Percentiles rank a stretch among this genome's conserved stretches.
Conservation (phyloP, 1,140 invertebrate genomes). For the Heliconius himera region DNA sequence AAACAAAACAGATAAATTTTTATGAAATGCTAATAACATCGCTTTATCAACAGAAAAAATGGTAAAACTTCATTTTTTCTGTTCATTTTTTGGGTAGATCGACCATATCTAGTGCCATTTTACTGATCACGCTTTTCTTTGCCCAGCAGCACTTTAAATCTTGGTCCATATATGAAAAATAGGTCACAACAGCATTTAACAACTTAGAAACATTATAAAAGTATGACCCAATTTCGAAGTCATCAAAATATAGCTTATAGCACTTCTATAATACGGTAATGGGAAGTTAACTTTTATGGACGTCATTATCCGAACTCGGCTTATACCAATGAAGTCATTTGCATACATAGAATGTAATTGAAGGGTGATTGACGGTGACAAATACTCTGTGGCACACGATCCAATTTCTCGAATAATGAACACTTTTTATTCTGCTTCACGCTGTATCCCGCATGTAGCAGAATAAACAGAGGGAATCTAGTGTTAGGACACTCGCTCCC, state of each 20-base stretch:
- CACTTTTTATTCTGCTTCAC: neutral
- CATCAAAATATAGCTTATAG: conserved; percentile 20
- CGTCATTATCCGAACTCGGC: conserved; percentile 47
- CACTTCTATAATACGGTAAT: conserved; percentile 35
- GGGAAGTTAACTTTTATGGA: conserved; percentile 52
- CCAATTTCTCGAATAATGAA: neutral
- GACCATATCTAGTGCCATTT: too few relatives aligned
- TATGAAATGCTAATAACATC: too few relatives aligned
- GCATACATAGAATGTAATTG: conserved; percentile 61
- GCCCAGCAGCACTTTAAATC: neutral
- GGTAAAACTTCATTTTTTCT: too few relatives aligned
- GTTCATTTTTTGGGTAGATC: too few relatives aligned
- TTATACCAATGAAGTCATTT: conserved; percentile 67
- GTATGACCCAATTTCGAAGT: conserved; percentile 18
- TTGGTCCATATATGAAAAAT: neutral
- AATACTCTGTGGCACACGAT: conserved; percentile 7
- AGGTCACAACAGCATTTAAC: neutral
- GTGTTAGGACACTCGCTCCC: too few relatives aligned
- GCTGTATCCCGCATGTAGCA: neutral
- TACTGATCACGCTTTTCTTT: too few relatives aligned
- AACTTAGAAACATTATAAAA: conserved; percentile 8
- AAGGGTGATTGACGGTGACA: conserved; percentile 27
- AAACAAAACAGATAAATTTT: too few relatives aligned
- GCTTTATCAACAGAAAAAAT: too few relatives aligned
- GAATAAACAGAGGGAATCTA: too few relatives aligned